Base-by-base conservation (phyloP, 1,140 invertebrate species). In the Anagrus nilaparvatae region DNA sequence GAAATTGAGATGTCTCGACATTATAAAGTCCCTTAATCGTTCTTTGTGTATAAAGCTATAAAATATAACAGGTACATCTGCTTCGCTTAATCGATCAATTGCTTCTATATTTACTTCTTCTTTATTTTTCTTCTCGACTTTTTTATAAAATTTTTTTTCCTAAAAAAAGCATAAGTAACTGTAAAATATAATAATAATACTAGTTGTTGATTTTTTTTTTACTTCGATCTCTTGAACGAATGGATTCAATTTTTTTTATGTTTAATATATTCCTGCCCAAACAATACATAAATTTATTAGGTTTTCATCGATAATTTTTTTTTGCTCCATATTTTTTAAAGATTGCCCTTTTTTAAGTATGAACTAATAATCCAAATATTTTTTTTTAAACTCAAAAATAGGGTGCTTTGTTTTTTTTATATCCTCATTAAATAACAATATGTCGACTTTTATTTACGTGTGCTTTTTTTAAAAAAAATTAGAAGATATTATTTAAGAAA, bases 31-130 rank as follows among this genome's bases (percentile, higher is more conserved):
- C 47, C 54, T 52, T 65, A 65, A 66, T 66, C 59, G 60, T 54
- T 59, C 50, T 46, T 35, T 25, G 14, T n/a, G n/a, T n/a, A n/a
- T n/a, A n/a, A n/a, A n/a, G n/a, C n/a, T n/a, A n/a, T n/a, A n/a
- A n/a, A n/a, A n/a, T n/a, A n/a, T n/a, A 48, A 55, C 64, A 67
- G 64, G 64, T 67, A 65, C 60, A 63, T 63, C 62, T 62, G 60
- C 51, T 50, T 43, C 46, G 51, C 48, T 56, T 50, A 51, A 50
- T 47, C 48, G 33, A 51, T 44, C 35, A 48, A 50, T 46, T 50
- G 36, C 20, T 18, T 13, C 20, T 44, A 21, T 44, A 19, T 9
- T 23, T 7, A 25, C n/a, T 24, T 13, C 13, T 43, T 25, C 34
- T 43, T 12, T 19, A 21, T 4, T 27, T 32, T 40, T 47, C 43